Evolutionary conservation across 2,888 invertebrate species (phyloP).

Genomic region (Copidosoma aretas): DNA sequence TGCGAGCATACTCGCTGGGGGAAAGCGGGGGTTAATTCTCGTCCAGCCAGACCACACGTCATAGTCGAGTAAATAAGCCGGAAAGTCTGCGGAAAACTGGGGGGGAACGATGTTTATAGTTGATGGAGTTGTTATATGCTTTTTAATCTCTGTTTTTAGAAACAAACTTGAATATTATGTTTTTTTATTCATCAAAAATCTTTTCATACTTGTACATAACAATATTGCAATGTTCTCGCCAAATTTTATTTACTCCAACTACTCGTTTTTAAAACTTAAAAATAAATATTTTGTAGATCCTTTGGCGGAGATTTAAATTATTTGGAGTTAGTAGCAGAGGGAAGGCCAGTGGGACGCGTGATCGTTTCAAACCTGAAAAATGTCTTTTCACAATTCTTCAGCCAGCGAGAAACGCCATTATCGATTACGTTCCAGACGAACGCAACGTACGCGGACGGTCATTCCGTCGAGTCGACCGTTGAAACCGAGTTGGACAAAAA

Average conservation of each 20-base stretch:
- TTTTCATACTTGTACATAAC: no score
- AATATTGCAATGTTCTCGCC: constrained; percentile 25
- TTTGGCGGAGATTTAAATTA: constrained; percentile 48
- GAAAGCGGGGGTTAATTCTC: no score
- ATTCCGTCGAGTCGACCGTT: constrained; percentile 13
- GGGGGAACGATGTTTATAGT: no score
- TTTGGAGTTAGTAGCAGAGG: constrained; percentile 44
- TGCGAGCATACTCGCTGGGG: no score
- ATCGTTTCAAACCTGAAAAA: constrained; percentile 65
- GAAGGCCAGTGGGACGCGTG: constrained; percentile 60
- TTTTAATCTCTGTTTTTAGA: no score
- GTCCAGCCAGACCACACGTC: no score
- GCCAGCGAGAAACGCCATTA: constrained; percentile 53
- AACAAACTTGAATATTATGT: no score
- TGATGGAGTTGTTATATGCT: no score
- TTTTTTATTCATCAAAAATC: no score
- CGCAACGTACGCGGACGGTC: constrained; percentile 3
- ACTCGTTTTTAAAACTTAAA: constrained; percentile 17
- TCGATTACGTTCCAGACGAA: constrained; percentile 43
- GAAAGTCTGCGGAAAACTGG: no score
- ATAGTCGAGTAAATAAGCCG: no score
- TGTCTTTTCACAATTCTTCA: constrained; percentile 63
- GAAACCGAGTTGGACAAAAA: constrained; percentile 44
- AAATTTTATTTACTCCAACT: constrained; percentile 26
- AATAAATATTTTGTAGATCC: constrained; percentile 42